Evolutionary conservation across 1,140 invertebrate species (phyloP), one percentile per base, ranked within the genome.

Genomic region (Venustaconcha ellipsiformis): DNA sequence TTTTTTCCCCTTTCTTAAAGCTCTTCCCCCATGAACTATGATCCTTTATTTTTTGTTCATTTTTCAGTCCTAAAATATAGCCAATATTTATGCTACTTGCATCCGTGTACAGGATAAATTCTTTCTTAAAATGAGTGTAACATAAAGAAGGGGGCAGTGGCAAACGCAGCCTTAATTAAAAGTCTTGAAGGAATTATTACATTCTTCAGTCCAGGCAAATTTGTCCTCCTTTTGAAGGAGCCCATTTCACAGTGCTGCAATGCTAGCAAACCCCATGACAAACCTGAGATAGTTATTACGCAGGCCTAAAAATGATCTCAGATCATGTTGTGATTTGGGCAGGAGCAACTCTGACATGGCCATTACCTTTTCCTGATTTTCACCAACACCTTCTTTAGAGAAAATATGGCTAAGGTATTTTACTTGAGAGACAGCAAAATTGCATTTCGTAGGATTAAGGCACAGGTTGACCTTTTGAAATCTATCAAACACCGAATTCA

Each of bases 241-340:
- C 8, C 86, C 70, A 17, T 87, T 79, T 37, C 92, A 78, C 63
- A 88, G 82, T 55, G 77, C 74, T 18, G 87, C 86, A 15, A 86
- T 72, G 75, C 87, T 67, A 17, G 87, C 74, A 75, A 80, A 88
- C 60, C 83, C 83, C 66, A 78, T 84, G 18, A 91, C 84, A 79
- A 90, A 83, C n/a, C 65, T 79, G 12, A 84, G 66, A 73, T 89
- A 87, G 75, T 89, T 91, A 72, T 88, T 88, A 60, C 87, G 74
- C n/a, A 92, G 67, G 1, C 92, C 92, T 2, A 92, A 56, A 76
- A 92, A 92, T 23, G 84, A 60, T 70, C 88, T 78, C 0, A 92
- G 65, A 70, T 91, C 86, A 48, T 87, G 86, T n/a, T 84, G 68
- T 72, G 77, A 88, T 70, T 74, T 86, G 23, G 82, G 82, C 12